phyloP scores from a whole-genome alignment of 2,888 invertebrate genomes.

The Torymus texanus region DNA sequence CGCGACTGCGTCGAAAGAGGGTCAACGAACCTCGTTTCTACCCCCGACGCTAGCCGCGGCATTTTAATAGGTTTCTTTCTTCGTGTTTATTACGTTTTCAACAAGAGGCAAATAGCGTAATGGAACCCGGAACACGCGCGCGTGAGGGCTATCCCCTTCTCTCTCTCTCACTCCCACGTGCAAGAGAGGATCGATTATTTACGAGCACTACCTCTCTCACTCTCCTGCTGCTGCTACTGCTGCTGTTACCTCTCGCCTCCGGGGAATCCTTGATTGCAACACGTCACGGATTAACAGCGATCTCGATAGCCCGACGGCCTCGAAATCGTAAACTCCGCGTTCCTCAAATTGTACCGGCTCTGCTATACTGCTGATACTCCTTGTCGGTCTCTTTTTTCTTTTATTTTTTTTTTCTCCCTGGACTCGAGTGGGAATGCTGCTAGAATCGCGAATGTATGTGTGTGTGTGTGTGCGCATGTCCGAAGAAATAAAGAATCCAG shows the following conservation, averaged over 20 bases:
- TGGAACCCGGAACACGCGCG: slow-evolving; percentile 24
- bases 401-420: no score
- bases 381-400: no score
- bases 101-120: slow-evolving; percentile 33
- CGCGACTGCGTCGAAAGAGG: no score
- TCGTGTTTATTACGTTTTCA: slow-evolving; percentile 26
- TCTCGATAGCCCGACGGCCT: slow-evolving; percentile 1
- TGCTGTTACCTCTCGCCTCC: neutral
- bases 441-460: no score
- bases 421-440: no score
- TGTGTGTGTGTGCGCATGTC: no score
- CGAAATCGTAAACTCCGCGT: neutral
- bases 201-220: slow-evolving; percentile 54
- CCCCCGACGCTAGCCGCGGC: neutral
- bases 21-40: neutral
- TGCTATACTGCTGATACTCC: no score
- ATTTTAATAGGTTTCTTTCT: no score
- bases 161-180: neutral
- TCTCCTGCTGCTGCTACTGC: slow-evolving; percentile 2
- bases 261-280: slow-evolving; percentile 63
- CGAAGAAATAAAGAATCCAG: no score
- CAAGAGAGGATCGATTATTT: slow-evolving; percentile 59
- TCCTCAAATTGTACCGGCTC: neutral
- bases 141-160: no score
- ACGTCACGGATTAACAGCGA: slow-evolving; percentile 61